Evolutionary conservation across 2,888 invertebrate species (phyloP), one percentile per base, ranked within the genome.

Genomic region (Campoplex nolae): DNA sequence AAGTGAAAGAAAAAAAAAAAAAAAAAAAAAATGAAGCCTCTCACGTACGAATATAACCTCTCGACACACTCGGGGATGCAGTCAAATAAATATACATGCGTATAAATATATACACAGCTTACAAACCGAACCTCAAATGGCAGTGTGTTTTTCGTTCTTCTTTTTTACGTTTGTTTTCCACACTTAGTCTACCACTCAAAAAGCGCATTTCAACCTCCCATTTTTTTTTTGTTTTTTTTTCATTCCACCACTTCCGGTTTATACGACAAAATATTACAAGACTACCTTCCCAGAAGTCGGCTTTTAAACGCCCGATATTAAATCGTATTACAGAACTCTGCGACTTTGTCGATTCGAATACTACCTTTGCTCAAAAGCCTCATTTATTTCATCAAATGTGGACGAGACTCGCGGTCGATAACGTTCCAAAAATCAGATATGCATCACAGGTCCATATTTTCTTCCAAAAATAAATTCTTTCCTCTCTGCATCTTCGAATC

Each of bases 31-130:
- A 23, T 42, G 35, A 23, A 28, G 45, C 58, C 58, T 23, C 58
- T 75, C 62, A 45, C 58, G 42, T 76, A 65, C 76, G 76, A 76
- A 76, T 76, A 32, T 62, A 65, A 76, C 62, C 65, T 76, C 76
- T 65, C 45, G 42, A 65, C 62, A 51, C 62, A 65, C 54, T 35
- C 51, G 38, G 73, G 48, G 62, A 62, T 62, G 42, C 62, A 76
- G 76, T 76, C 45, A 65, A 76, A 76, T 62, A 35, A 23, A 76
- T 76, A 65, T 58, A 23, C 56, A 56, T 56, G 23, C 56, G 56
- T 56, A 56, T 56, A 23, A 54, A 54, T 56, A 56, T 32, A 62
- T 13, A 32, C 32, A 62, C 13, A 28, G 32, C 8, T 28, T 45
- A 16, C 23, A 18, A 62, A 75, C 76, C 76, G 65, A 76, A 62